A percentile compares a stretch with the other conserved stretches of the same genome.
Conservation (phyloP, 2,797 vertebrate species). For the Zalophus californianus region DNA sequence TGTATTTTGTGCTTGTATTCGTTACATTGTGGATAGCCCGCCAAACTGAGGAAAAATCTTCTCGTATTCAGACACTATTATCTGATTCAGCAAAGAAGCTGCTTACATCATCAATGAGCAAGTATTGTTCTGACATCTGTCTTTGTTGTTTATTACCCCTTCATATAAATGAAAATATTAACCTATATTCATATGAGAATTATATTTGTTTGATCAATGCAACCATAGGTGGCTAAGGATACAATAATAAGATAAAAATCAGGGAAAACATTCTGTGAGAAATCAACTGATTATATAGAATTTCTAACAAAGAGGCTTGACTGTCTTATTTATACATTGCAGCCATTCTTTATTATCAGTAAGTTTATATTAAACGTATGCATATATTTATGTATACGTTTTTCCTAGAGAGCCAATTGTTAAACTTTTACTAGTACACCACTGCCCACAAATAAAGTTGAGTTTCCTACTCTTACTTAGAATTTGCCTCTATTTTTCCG, state of each 20-base stretch:
- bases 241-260: not conserved
- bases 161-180: constrained; percentile 13
- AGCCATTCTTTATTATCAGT: not conserved
- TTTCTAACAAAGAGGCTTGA: not conserved
- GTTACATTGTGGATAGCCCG: not conserved
- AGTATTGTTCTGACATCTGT: not conserved
- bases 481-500: not conserved
- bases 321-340: not conserved
- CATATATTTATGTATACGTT: not conserved
- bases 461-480: not conserved
- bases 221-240: not conserved
- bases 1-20: not conserved
- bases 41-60: not conserved
- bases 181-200: not conserved
- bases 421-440: not conserved
- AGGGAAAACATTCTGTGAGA: not conserved
- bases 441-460: not conserved
- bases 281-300: not conserved
- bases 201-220: not conserved
- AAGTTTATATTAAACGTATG: not conserved
- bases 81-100: not conserved
- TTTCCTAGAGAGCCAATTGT: not conserved
- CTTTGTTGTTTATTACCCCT: not conserved
- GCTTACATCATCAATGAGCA: not conserved
- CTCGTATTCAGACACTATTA: not conserved